A percentile compares a stretch with the other conserved stretches of the same genome.
These are phyloP conservation scores for Melanaphis sacchari DNA, from an alignment of 1,140 invertebrate species.

Conservation along the genomic window DNA sequence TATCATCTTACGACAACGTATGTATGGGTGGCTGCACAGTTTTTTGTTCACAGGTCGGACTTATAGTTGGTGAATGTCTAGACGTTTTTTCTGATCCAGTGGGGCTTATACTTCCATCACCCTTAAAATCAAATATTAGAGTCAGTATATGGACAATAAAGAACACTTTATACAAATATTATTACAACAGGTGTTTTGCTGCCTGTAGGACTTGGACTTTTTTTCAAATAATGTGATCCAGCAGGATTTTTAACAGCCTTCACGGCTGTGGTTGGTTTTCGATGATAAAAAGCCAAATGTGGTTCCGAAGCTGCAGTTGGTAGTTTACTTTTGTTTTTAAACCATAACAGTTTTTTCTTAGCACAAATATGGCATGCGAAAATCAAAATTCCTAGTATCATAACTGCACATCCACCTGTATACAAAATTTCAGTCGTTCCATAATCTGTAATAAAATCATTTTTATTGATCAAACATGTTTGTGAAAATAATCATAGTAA, in stretches of 20 bases:
- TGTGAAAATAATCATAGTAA: neutral
- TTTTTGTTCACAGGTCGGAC: constrained; percentile 52
- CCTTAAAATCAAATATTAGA: constrained; percentile 34
- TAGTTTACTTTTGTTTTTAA: constrained; percentile 46
- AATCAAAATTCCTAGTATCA: constrained; percentile 10
- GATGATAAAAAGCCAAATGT: constrained; percentile 52
- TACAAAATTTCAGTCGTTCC: neutral
- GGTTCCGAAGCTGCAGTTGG: constrained; percentile 48
- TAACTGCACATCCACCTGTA: constrained; percentile 5
- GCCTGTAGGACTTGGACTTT: constrained; percentile 48
- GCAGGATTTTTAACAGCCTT: constrained; percentile 26
- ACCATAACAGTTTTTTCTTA: constrained; percentile 45
- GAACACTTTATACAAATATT: neutral
- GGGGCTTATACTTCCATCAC: constrained; percentile 49
- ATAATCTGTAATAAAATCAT: constrained; percentile 37
- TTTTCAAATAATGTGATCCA: constrained; percentile 55
- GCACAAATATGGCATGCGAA: neutral
- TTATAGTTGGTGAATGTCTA: constrained; percentile 45
- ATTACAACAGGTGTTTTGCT: constrained; percentile 51
- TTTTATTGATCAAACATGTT: neutral
- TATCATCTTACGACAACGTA: constrained; percentile 27
- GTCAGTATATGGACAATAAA: neutral
- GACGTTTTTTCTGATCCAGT: constrained; percentile 44
- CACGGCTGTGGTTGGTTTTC: constrained; percentile 44
- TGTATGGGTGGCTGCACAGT: constrained; percentile 43